These are phyloP conservation scores for Ceratotherium simum DNA, from an alignment of 2,113 vertebrate genomes.

Conservation along the genomic window DNA sequence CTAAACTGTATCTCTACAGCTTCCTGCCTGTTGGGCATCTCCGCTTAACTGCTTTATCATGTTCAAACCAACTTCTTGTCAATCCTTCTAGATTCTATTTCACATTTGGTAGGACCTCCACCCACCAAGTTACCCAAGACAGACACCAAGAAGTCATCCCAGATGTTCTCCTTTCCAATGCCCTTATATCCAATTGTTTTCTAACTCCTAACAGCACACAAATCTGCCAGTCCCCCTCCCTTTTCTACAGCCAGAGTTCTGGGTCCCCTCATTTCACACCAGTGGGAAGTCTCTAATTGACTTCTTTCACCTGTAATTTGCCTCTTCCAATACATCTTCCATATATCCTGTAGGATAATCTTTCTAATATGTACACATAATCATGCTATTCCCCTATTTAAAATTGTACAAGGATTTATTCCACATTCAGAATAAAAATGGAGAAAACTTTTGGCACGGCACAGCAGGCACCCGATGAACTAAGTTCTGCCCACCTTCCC, in stretches of 20 bases:
- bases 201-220: background rate
- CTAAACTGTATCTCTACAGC: background rate
- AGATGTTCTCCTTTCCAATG: background rate
- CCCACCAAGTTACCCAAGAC: background rate
- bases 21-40: too few species aligned
- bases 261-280: background rate
- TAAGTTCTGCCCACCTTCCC: background rate
- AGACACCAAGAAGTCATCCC: background rate
- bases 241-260: too few species aligned
- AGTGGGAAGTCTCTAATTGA: background rate
- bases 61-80: background rate
- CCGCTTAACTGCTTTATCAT: background rate
- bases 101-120: background rate
- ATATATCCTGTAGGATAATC: background rate
- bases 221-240: too few species aligned
- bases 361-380: background rate
- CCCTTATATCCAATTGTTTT: background rate
- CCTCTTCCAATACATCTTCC: background rate
- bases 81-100: background rate
- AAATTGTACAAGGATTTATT: background rate
- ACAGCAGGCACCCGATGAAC: background rate
- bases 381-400: background rate
- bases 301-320: background rate
- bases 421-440: background rate
- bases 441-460: background rate